phyloP scores from a whole-genome alignment of 2,113 vertebrate genomes.

The Stegostoma tigrinum region DNA sequence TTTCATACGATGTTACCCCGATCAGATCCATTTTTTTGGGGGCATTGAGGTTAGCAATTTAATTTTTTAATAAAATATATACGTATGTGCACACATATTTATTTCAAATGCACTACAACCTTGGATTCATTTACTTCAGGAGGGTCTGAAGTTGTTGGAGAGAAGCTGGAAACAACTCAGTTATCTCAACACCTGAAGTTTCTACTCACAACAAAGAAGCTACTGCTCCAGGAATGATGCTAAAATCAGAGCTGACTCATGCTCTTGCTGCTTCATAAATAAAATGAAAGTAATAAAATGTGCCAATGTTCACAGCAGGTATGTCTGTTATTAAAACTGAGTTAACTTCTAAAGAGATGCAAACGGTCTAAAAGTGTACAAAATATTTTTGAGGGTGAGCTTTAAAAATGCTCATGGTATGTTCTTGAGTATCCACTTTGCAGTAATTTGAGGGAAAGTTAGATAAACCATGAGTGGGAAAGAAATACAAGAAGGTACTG shows the following conservation, averaged over 20 bases:
- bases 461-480: too few relatives aligned
- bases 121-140: neutral
- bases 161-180: neutral
- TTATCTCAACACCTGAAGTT: neutral
- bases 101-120: neutral
- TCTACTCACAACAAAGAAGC: neutral
- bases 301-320: too few relatives aligned
- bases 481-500: too few relatives aligned
- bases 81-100: neutral
- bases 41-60: neutral
- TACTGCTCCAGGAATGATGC: neutral
- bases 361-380: too few relatives aligned
- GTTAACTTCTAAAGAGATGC: too few relatives aligned
- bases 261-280: neutral
- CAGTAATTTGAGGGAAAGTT: too few relatives aligned
- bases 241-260: neutral
- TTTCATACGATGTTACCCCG: neutral
- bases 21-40: neutral
- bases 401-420: too few relatives aligned
- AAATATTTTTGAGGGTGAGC: too few relatives aligned
- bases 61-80: neutral
- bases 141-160: neutral
- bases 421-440: too few relatives aligned
- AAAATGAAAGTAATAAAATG: too few relatives aligned
- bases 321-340: too few relatives aligned